A percentile compares a stretch with the other conserved stretches of the same genome.
phyloP scores from a whole-genome alignment of 2,797 vertebrate genomes.

The Dendrocincla tyrannina region DNA sequence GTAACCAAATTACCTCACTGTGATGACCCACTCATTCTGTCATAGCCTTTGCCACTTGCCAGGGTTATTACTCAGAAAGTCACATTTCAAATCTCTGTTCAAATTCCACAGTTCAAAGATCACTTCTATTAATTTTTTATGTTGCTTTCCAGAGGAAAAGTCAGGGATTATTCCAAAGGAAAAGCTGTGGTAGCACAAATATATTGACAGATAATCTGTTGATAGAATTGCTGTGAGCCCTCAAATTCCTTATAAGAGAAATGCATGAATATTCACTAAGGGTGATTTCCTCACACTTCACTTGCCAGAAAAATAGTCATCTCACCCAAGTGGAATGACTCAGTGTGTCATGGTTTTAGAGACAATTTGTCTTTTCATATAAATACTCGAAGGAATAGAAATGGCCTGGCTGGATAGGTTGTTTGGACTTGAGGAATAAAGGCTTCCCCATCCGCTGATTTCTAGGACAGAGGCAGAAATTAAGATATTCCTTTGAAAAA shows the following conservation, averaged over 20 bases:
- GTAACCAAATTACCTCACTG: neutral
- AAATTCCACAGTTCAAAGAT: neutral
- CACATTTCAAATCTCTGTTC: neutral
- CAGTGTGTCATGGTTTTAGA: neutral
- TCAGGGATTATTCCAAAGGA: neutral
- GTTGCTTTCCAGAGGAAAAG: neutral
- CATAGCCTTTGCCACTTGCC: neutral
- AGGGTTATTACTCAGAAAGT: neutral
- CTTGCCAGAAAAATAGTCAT: neutral
- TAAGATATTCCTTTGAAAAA: neutral
- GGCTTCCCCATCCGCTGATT: neutral
- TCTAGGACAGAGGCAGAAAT: neutral
- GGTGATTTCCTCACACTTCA: neutral
- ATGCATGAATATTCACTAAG: neutral
- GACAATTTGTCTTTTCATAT: neutral
- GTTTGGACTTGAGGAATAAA: neutral
- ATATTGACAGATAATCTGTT: neutral
- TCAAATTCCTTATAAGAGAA: neutral
- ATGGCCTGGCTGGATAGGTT: neutral
- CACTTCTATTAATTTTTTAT: neutral
- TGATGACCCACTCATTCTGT: neutral
- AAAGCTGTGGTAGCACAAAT: neutral
- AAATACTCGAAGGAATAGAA: neutral
- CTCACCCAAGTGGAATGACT: conserved; percentile 3
- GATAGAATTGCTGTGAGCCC: neutral